A percentile compares a stretch with the other conserved stretches of the same genome.
Evolutionary conservation across 2,888 invertebrate genomes (phyloP).

Genomic region (Eretmocerus hayati): DNA sequence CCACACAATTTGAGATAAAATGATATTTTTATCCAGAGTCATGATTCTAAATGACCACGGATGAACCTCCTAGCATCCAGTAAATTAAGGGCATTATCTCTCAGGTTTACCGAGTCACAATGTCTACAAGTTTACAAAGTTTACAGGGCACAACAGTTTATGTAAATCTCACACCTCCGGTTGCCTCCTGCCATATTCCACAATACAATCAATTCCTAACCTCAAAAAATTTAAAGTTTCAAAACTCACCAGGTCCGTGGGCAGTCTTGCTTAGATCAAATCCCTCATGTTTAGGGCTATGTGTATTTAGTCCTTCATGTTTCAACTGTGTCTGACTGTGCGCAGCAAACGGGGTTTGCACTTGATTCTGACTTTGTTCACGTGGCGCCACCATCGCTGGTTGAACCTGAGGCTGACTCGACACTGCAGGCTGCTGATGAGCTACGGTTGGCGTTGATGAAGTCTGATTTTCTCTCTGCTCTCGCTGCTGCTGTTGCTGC

Average conservation of each 20-base stretch:
- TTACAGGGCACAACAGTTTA: too few relatives aligned
- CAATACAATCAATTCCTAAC: too few relatives aligned
- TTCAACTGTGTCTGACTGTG: constrained; percentile 43
- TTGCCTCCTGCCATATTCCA: too few relatives aligned
- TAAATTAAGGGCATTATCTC: too few relatives aligned
- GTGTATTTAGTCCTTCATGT: constrained; percentile 33
- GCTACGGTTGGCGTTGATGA: constrained; percentile 25
- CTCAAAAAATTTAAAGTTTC: too few relatives aligned
- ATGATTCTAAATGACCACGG: too few relatives aligned
- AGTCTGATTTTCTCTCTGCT: constrained; percentile 39
- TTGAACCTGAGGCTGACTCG: constrained; percentile 28
- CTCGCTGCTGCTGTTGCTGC: constrained; percentile 25
- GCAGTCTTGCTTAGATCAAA: constrained; percentile 56
- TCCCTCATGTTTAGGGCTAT: constrained; percentile 59
- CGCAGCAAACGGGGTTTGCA: constrained; percentile 31
- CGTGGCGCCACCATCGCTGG: not conserved
- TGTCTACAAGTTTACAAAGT: too few relatives aligned
- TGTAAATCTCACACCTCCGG: too few relatives aligned
- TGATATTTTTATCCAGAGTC: too few relatives aligned
- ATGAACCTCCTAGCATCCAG: too few relatives aligned
- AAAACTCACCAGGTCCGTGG: constrained; percentile 57
- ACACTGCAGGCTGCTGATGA: constrained; percentile 21
- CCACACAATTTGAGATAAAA: too few relatives aligned
- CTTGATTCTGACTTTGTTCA: not conserved
- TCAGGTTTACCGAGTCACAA: too few relatives aligned